Base-by-base conservation (phyloP, 2,888 invertebrate genomes). In the Mythimna impura region DNA sequence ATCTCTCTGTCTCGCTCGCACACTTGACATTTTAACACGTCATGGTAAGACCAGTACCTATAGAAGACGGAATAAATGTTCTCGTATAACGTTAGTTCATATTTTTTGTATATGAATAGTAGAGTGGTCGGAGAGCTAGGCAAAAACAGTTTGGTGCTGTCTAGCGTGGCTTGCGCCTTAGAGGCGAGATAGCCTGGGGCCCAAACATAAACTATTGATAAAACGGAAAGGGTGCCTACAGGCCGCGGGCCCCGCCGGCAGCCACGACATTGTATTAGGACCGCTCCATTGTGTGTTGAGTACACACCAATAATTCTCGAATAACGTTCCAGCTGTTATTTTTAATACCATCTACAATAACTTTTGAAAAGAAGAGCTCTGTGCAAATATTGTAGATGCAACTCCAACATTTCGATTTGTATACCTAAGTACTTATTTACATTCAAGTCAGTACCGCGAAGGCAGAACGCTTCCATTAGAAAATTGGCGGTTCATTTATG, bases 171-270 rank as follows among this genome's bases (percentile, higher is more conserved):
- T 65, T 65, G 62, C 67, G 78, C 81, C 78, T 83, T 75, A 81
- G 68, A 83, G 73, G 73, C 79, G 73, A 80, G 67, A 64, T 50
- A 47, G 88, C 91, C 85, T 74, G 78, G 66, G 89, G 91, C 89
- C 65, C 75, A 87, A 89, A 89, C 91, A 92, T 92, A 91, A 93
- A 93, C 91, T 91, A 93, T 93, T 92, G 93, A 93, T 93, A 92
- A 93, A 90, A 88, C 87, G 87, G 89, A 86, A 88, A 91, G 90
- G 89, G 89, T 88, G 90, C 87, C 84, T 84, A 86, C 79, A 78
- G 78, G 76, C 86, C 85, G 54, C 74, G 75, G 80, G 89, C 73
- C 58, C 50, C 76, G 77, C 85, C 81, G 66, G 78, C 69, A 86
- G 88, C 82, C 74, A 74, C 84, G 82, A 82, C 87, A 85, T 89